Conservation (phyloP, 1,140 invertebrate species). For the Danaus melanippus region DNA sequence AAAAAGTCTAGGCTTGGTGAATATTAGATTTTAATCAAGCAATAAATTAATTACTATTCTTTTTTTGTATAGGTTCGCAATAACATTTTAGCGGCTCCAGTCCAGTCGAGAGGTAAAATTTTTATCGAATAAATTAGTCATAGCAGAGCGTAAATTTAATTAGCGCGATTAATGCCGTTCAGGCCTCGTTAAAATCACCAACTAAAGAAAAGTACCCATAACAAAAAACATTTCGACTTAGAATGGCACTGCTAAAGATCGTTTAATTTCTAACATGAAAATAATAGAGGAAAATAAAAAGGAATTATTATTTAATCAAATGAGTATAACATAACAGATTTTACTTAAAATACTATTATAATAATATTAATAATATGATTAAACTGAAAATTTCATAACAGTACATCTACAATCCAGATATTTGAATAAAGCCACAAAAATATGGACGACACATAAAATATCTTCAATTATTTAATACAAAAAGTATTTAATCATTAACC, state of each 20-base stretch:
- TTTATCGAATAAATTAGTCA: slow-evolving; percentile 44
- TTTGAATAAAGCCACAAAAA: too few species aligned
- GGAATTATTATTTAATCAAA: too few species aligned
- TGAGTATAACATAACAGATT: not conserved
- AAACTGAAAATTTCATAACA: slow-evolving; percentile 2
- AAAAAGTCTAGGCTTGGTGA: not conserved
- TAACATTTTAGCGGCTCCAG: slow-evolving; percentile 16
- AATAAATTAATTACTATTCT: too few species aligned
- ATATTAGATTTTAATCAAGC: too few species aligned
- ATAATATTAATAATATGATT: too few species aligned
- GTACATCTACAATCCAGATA: too few species aligned
- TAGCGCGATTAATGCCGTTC: slow-evolving; percentile 39
- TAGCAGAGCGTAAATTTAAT: slow-evolving; percentile 41
- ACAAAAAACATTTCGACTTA: slow-evolving; percentile 30
- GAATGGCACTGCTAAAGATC: not conserved
- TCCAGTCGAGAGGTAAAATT: slow-evolving; percentile 21
- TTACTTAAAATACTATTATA: not conserved
- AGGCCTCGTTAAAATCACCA: slow-evolving; percentile 22
- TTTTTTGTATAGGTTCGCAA: not conserved
- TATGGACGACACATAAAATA: too few species aligned
- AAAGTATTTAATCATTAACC: too few species aligned
- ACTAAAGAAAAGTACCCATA: slow-evolving; percentile 25
- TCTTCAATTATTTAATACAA: too few species aligned
- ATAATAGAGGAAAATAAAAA: too few species aligned
- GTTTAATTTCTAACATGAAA: too few species aligned